Conservation (phyloP, 2,113 vertebrate genomes). For the Xiphias gladius region DNA sequence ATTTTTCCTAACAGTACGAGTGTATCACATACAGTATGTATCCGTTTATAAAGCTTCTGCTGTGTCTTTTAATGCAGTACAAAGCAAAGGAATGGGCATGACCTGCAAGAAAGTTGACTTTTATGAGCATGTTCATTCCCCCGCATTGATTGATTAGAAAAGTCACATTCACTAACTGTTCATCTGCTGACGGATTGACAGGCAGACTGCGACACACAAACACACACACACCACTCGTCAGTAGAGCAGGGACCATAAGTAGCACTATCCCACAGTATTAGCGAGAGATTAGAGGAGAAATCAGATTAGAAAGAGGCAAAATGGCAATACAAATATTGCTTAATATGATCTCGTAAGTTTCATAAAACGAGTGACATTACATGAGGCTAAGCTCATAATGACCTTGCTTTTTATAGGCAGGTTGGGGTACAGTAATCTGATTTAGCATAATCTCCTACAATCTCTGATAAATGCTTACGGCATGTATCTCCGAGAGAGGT, state of each 20-base stretch:
- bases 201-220: neutral
- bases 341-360: constrained; percentile 77
- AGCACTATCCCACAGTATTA: constrained; percentile 77
- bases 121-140: neutral
- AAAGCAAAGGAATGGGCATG: neutral
- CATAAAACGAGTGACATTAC: constrained; percentile 81
- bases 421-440: constrained; percentile 84
- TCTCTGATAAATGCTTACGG: constrained; percentile 86
- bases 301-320: constrained; percentile 79
- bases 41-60: neutral
- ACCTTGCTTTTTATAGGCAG: constrained; percentile 86
- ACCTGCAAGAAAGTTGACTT: neutral
- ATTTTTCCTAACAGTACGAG: neutral
- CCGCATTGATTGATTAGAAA: neutral
- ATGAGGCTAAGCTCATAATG: constrained; percentile 84
- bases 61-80: neutral
- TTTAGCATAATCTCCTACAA: constrained; percentile 86
- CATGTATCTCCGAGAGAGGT: constrained; percentile 76
- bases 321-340: constrained; percentile 70
- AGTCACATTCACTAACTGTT: neutral
- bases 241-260: constrained; percentile 57
- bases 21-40: no score
- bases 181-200: neutral
- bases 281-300: constrained; percentile 71
- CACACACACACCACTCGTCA: neutral